Evolutionary conservation across 2,113 vertebrate genomes (phyloP).

Genomic region (Ameiurus melas): DNA sequence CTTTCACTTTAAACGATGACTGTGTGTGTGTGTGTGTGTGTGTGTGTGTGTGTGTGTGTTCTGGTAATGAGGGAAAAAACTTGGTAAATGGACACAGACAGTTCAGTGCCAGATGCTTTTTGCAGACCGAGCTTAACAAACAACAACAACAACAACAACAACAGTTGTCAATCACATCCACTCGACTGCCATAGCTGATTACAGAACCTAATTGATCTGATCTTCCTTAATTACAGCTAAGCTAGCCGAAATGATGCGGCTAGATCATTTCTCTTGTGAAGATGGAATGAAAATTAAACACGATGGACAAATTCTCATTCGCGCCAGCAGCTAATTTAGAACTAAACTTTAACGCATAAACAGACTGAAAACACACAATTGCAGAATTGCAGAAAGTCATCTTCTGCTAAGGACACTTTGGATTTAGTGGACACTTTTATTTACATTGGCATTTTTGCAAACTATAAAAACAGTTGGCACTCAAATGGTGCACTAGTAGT

Average conservation of each 20-base stretch:
- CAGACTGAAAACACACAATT: background rate
- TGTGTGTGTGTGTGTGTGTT: too few relatives aligned
- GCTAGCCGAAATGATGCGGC: background rate
- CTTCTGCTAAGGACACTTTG: background rate
- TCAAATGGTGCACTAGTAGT: background rate
- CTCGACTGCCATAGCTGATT: background rate
- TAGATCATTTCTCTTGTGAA: background rate
- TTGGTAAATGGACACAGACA: background rate
- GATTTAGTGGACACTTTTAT: background rate
- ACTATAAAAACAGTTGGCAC: background rate
- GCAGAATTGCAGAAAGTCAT: background rate
- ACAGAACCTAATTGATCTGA: background rate
- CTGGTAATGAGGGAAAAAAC: background rate
- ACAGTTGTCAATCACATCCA: conserved; percentile 8
- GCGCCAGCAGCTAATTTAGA: background rate
- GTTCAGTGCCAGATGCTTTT: background rate
- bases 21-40: too few relatives aligned
- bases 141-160: too few relatives aligned
- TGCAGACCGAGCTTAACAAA: background rate
- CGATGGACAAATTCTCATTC: background rate
- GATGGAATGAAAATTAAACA: background rate
- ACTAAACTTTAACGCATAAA: background rate
- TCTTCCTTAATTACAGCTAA: background rate
- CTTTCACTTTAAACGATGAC: background rate
- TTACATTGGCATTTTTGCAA: background rate